phyloP scores from a whole-genome alignment of 2,888 invertebrate genomes.

The Andrena haemorrhoa region DNA sequence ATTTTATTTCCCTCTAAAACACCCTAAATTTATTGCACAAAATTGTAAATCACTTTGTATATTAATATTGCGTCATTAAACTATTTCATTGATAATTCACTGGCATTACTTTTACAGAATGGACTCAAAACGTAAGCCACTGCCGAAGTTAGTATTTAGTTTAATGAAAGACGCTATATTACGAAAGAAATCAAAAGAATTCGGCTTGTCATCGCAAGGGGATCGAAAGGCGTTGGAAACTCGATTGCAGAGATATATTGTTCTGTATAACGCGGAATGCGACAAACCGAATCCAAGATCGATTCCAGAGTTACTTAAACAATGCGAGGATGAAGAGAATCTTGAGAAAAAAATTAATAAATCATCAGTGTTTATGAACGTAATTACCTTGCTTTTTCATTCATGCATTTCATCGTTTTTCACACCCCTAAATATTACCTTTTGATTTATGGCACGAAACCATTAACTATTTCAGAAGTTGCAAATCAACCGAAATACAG shows the following conservation, averaged over 20 bases:
- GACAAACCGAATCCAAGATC: conserved; percentile 84
- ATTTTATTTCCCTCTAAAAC: too few species aligned
- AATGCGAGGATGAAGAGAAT: conserved; percentile 84
- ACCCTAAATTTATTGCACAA: too few species aligned
- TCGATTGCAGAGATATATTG: conserved; percentile 82
- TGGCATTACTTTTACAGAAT: conserved; percentile 63
- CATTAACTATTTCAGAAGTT: conserved; percentile 74
- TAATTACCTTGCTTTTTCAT: conserved; percentile 30
- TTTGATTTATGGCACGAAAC: conserved; percentile 19
- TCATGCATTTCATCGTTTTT: not conserved
- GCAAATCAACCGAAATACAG: conserved; percentile 81
- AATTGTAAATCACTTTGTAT: too few species aligned
- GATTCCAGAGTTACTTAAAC: conserved; percentile 82
- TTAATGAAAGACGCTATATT: conserved; percentile 85
- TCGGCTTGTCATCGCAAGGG: conserved; percentile 84
- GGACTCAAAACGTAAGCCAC: conserved; percentile 80
- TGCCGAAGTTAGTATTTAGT: conserved; percentile 86
- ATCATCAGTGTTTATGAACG: conserved; percentile 42
- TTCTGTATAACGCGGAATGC: conserved; percentile 85
- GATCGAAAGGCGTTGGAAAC: conserved; percentile 83
- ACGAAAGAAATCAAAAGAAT: conserved; percentile 84
- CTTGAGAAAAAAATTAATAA: conserved; percentile 78
- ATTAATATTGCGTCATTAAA: conserved; percentile 6
- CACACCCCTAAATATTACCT: not conserved
- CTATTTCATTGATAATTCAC: not conserved